phyloP scores from a whole-genome alignment of 2,113 vertebrate species.

The Atherinomorus stipes region DNA sequence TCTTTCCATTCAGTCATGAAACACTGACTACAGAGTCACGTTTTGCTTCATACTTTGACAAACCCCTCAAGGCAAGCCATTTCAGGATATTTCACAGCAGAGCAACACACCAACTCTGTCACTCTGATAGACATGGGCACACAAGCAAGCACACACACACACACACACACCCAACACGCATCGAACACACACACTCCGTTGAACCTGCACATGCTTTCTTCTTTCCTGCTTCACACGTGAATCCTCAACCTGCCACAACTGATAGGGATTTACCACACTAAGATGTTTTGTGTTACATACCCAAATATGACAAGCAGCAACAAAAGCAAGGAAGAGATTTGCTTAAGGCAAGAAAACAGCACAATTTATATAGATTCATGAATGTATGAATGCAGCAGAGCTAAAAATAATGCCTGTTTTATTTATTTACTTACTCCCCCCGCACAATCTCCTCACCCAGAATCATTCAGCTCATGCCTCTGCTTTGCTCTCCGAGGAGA shows the following conservation, averaged over 20 bases:
- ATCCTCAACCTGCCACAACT: slow-evolving; percentile 63
- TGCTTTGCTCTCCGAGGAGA: slow-evolving; percentile 59
- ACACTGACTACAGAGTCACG: slow-evolving; percentile 69
- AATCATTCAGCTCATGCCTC: slow-evolving; percentile 74
- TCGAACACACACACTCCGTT: not conserved
- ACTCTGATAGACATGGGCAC: slow-evolving; percentile 48
- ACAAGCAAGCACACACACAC: slow-evolving; percentile 9
- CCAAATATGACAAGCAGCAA: slow-evolving; percentile 54
- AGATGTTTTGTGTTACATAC: slow-evolving; percentile 48
- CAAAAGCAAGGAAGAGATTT: slow-evolving; percentile 57
- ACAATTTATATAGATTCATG: slow-evolving; percentile 58
- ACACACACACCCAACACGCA: not conserved
- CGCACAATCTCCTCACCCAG: slow-evolving; percentile 18
- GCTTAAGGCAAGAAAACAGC: slow-evolving; percentile 49
- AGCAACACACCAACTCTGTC: slow-evolving; percentile 66
- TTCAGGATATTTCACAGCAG: slow-evolving; percentile 73
- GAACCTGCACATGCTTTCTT: slow-evolving; percentile 3
- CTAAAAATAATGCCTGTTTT: slow-evolving; percentile 68
- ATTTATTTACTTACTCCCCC: slow-evolving; percentile 54
- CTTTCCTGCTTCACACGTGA: slow-evolving; percentile 26
- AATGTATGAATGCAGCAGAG: slow-evolving; percentile 65
- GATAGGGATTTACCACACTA: slow-evolving; percentile 51
- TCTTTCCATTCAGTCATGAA: slow-evolving; percentile 65
- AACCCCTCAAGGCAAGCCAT: slow-evolving; percentile 74
- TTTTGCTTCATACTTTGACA: slow-evolving; percentile 70